Evolutionary conservation across 2,888 invertebrate species (phyloP), one percentile per base, ranked within the genome.

Genomic region (Xiphydria camelus): DNA sequence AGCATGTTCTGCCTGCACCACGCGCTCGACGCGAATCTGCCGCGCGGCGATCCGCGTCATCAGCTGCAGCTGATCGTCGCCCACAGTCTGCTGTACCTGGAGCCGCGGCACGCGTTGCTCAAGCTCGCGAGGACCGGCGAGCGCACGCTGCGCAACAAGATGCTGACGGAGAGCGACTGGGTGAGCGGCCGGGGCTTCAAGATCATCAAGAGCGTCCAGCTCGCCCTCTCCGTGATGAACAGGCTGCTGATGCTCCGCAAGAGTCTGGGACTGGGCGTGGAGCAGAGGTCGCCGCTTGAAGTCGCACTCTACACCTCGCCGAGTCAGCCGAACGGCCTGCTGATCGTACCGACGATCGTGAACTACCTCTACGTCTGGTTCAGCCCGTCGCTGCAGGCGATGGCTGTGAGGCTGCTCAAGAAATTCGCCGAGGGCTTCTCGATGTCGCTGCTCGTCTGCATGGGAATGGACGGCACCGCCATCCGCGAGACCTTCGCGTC

Each of bases 391-490:
- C 66, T 83, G 12, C 81, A 83, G 12, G 79, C 80, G 4, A 75
- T 83, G 61, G 80, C 83, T 1, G 78, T 82, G 2, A 73, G 79
- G 31, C 62, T 83, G 7, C 57, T 83, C 19, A 79, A 79, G 48
- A 76, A 81, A 54, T 77, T 83, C 41, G 82, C 83, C 20, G 62
- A 74, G 76, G 79, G 78, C 34, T 79, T 81, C 29, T 80, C 80
- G 0, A 81, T 83, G 78, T 82, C 83, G 0, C 67, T 84, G 10
- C 66, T 83, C 33, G 82, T 83, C 4, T 83, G 83, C 62, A 77
- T 84, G 65, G 83, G 83, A 9, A 78, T 78, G 66, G 81, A 82
- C 45, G 81, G 82, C 1, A 80, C 81, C 3, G 76, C 80, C 1
- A 79, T 83, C 48, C 70, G 82, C n/a, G 82, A 82, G 53, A 78